phyloP scores from a whole-genome alignment of 2,113 vertebrate species.

The Ceyx margarethae region DNA sequence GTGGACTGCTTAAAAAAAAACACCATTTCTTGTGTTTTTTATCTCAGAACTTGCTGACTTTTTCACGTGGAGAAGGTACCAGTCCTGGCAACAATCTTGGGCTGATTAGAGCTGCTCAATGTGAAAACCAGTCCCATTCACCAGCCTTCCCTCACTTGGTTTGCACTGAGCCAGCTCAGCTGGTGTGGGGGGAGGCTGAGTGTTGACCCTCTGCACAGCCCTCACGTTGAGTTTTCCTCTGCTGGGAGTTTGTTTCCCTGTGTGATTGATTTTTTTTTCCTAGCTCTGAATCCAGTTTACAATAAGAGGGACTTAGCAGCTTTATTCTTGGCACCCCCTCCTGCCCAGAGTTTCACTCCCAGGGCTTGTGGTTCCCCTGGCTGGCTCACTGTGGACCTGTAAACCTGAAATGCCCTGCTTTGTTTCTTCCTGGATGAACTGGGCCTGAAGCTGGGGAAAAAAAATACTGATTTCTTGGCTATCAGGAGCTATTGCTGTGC shows the following conservation, averaged over 20 bases:
- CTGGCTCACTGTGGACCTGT: neutral
- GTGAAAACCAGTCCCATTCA: neutral
- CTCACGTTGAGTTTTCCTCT: neutral
- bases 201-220: neutral
- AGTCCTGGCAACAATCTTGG: accelerated
- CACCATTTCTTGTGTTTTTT: neutral
- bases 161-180: neutral
- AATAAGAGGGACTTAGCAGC: neutral
- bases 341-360: neutral
- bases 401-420: neutral
- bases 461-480: neutral
- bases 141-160: neutral
- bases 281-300: neutral
- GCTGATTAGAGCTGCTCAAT: neutral
- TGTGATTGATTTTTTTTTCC: neutral
- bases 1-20: neutral
- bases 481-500: neutral
- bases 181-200: neutral
- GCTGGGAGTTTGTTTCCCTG: neutral
- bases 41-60: accelerated
- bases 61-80: neutral
- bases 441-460: neutral
- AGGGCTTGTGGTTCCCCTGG: neutral
- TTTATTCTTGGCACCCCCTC: neutral
- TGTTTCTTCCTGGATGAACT: accelerated